A percentile compares a stretch with the other conserved stretches of the same genome.
phyloP scores from a whole-genome alignment of 2,113 vertebrate species.

The Aptenodytes patagonicus region DNA sequence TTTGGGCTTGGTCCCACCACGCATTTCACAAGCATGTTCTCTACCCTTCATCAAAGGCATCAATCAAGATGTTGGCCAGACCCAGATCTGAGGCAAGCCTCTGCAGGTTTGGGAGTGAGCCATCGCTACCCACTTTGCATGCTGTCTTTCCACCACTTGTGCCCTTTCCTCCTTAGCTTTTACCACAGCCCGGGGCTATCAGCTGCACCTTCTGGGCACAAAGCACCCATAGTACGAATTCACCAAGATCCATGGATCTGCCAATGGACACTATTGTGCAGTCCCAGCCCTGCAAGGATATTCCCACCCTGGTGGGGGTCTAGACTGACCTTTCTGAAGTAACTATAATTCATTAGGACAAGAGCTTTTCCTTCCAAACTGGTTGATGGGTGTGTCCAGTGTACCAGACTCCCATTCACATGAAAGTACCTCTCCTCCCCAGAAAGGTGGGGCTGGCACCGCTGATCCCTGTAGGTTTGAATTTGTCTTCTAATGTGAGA shows the following conservation, averaged over 20 bases:
- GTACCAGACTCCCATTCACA: background rate
- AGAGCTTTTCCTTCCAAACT: background rate
- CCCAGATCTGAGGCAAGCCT: background rate
- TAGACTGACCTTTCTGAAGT: background rate
- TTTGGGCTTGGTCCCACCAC: background rate
- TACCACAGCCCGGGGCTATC: background rate
- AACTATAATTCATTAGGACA: background rate
- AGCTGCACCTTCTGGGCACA: background rate
- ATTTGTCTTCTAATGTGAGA: background rate
- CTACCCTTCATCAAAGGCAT: background rate
- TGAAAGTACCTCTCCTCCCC: background rate
- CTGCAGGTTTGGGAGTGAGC: background rate
- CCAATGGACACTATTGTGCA: background rate
- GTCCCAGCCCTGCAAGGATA: background rate
- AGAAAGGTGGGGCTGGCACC: background rate
- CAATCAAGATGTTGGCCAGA: background rate
- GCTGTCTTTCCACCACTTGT: background rate
- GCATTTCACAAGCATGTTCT: background rate
- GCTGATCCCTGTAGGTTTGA: background rate
- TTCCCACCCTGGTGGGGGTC: background rate
- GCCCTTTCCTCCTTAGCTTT: background rate
- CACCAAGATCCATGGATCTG: background rate
- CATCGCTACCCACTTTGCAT: background rate
- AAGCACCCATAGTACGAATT: background rate
- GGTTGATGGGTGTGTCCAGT: background rate